These are phyloP conservation scores for Drosophila eohydei DNA, from an alignment of 2,888 invertebrate genomes.

Conservation along the genomic window DNA sequence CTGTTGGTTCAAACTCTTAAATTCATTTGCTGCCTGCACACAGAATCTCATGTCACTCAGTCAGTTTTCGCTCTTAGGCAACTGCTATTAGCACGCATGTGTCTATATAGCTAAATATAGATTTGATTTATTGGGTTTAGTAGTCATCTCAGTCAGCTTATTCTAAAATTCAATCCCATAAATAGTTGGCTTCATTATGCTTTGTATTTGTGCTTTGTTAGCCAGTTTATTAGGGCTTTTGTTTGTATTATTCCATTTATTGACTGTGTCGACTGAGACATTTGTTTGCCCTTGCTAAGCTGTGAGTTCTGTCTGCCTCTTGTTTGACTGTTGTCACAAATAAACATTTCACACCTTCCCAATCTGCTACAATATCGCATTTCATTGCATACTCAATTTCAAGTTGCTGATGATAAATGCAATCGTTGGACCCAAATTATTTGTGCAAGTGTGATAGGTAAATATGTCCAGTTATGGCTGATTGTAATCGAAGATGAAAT, in stretches of 20 bases:
- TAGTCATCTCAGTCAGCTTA: background rate
- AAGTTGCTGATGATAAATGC: constrained; percentile 9
- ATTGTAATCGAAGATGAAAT: background rate
- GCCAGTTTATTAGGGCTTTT: constrained; percentile 2
- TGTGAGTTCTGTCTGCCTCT: constrained; percentile 13
- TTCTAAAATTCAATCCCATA: background rate
- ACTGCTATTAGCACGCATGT: background rate
- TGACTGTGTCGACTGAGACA: constrained; percentile 1
- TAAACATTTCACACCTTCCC: constrained; percentile 49
- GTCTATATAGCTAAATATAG: background rate
- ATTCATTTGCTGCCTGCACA: background rate
- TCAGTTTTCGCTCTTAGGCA: background rate
- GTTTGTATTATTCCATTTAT: background rate
- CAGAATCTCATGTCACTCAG: background rate
- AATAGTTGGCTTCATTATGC: constrained; percentile 1
- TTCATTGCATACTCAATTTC: constrained; percentile 28
- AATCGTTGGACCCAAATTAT: background rate
- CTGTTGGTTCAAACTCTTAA: background rate
- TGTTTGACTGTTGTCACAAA: constrained; percentile 32
- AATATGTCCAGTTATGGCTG: background rate
- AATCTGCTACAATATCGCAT: constrained; percentile 3
- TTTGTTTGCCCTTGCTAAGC: constrained; percentile 2
- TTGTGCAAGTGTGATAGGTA: constrained; percentile 14
- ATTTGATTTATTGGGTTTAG: background rate
- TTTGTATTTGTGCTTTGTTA: background rate